A percentile compares a stretch with the other conserved stretches of the same genome.
Evolutionary conservation across 2,888 invertebrate species (phyloP).

Genomic region (Phania funesta): DNA sequence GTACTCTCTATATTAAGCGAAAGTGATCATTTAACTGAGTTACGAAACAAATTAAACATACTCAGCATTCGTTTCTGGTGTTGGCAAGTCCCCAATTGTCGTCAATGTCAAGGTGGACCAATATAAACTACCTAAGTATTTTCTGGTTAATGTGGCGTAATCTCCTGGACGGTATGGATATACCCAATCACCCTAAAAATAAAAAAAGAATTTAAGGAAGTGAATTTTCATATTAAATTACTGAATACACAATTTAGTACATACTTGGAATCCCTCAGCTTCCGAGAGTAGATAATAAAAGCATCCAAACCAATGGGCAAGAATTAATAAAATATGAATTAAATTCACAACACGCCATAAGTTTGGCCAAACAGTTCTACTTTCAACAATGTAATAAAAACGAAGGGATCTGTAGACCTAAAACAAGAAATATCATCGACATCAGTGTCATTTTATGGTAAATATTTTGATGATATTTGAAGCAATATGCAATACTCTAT

Average conservation of each 20-base stretch:
- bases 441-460: too few relatives aligned
- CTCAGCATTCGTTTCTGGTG: slow-evolving; percentile 97
- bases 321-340: slow-evolving; percentile 95
- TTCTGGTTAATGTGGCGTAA: slow-evolving; percentile 93
- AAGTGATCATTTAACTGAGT: too few relatives aligned
- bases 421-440: too few relatives aligned
- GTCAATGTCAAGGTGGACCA: slow-evolving; percentile 98
- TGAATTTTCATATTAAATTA: background rate
- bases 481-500: too few relatives aligned
- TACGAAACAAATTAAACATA: slow-evolving; percentile 83
- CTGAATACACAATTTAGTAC: slow-evolving; percentile 33
- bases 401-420: slow-evolving; percentile 94
- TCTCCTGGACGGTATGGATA: slow-evolving; percentile 93
- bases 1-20: too few relatives aligned
- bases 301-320: slow-evolving; percentile 99
- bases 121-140: slow-evolving; percentile 96
- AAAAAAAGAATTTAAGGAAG: slow-evolving; percentile 21
- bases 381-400: slow-evolving; percentile 98
- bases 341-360: slow-evolving; percentile 97
- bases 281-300: slow-evolving; percentile 97
- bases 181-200: slow-evolving; percentile 90
- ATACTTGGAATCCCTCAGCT: slow-evolving; percentile 91
- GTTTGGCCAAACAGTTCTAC: slow-evolving; percentile 96
- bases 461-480: background rate
- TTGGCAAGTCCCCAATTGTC: slow-evolving; percentile 97